Evolutionary conservation across 1,140 invertebrate genomes (phyloP), one percentile per base, ranked within the genome.

Genomic region (Drosophila pseudoananassae): DNA sequence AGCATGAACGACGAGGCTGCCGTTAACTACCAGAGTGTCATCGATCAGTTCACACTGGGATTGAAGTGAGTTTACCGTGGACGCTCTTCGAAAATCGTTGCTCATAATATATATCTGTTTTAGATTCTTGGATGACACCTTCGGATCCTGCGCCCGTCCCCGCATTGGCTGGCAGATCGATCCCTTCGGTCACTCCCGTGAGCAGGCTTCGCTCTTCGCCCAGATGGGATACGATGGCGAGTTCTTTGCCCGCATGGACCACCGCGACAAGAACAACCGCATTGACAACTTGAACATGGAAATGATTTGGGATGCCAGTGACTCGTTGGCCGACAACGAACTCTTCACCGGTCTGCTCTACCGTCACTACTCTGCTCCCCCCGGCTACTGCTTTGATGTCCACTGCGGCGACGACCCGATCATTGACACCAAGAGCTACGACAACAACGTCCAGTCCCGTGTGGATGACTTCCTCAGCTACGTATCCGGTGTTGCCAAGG

Each of bases 1-100:
- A 95, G 94, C 65, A 98, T 98, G 97, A 98, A 99, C 92, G 98
- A 99, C 87, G 98, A 99, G 90, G 98, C 98, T 0, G 93, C 95
- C 0, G 95, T 96, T 0, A 97, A 99, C 91, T 99, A 99, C 92
- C 96, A 97, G 68, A 97, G 97, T 45, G 96, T 98, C n/a, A 95
- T 99, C 20, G 98, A 99, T 92, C 98, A 99, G 92, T 98, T 98
- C 90, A 94, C 95, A 1, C 95, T 94, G 94, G 96, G 96, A 8
- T 92, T 96, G 52, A 94, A 94, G 95, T 96, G 87, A 90, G 93
- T 72, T 3, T 3, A 4, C 1, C 5, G 2, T 7, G 4, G 3
- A 1, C 1, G 3, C 14, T 0, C 6, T 0, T 7, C 0, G 7
- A 5, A 49, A 3, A n/a, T n/a, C 17, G 14, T 20, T 20, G 3